These are phyloP conservation scores for Scartelaos histophorus DNA, from an alignment of 2,113 vertebrate genomes.

Conservation along the genomic window DNA sequence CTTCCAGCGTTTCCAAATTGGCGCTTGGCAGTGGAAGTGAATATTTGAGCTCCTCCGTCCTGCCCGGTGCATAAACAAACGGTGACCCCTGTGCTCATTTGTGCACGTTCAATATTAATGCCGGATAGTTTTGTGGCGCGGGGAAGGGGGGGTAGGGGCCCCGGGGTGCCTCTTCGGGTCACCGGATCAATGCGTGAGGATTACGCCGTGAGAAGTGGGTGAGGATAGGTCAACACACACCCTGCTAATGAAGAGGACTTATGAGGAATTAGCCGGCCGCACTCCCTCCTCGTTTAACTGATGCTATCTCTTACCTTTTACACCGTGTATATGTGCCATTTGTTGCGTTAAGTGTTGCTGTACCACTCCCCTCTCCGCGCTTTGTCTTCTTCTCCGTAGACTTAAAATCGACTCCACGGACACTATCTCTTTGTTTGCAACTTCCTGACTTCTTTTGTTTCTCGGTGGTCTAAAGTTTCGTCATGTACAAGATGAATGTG, in stretches of 20 bases:
- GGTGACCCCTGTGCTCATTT: slow-evolving; percentile 55
- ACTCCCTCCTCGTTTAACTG: neutral
- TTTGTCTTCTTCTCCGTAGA: neutral
- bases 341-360: neutral
- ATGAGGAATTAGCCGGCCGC: slow-evolving; percentile 57
- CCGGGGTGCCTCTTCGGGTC: slow-evolving; percentile 43
- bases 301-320: neutral
- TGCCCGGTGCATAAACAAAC: slow-evolving; percentile 48
- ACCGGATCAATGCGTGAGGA: slow-evolving; percentile 60
- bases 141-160: slow-evolving; percentile 33
- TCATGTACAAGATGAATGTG: slow-evolving; percentile 32
- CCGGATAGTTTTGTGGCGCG: slow-evolving; percentile 18
- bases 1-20: slow-evolving; percentile 28
- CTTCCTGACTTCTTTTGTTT: slow-evolving; percentile 8
- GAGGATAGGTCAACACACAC: slow-evolving; percentile 65
- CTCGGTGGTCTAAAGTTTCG: slow-evolving; percentile 54
- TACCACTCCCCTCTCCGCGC: neutral
- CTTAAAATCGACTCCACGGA: slow-evolving; percentile 3
- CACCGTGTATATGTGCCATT: neutral
- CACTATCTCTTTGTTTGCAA: slow-evolving; percentile 3
- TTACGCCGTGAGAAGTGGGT: slow-evolving; percentile 59
- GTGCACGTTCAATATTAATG: slow-evolving; percentile 46
- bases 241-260: slow-evolving; percentile 68
- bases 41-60: slow-evolving; percentile 16
- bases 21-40: slow-evolving; percentile 29